Conservation (phyloP, 2,888 invertebrate genomes). For the Siphonodentalium dalli region DNA sequence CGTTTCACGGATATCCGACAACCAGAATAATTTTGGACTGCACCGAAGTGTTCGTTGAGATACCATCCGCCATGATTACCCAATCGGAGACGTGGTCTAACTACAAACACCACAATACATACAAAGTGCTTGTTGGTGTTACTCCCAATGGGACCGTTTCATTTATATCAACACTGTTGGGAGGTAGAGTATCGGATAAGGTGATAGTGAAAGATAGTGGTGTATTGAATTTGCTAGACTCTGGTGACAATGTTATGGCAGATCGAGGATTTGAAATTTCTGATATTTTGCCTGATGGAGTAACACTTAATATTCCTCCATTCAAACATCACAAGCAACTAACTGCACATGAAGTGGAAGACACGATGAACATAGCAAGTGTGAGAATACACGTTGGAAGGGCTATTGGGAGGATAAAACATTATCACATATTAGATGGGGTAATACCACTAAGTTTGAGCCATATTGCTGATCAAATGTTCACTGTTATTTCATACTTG, state of each 20-base stretch:
- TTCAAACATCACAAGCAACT: conserved; percentile 21
- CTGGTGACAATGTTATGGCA: conserved; percentile 8
- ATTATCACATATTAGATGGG: conserved; percentile 23
- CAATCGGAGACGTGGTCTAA: conserved; percentile 16
- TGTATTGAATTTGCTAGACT: conserved; percentile 6
- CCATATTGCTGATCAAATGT: conserved; percentile 15
- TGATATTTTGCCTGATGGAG: conserved; percentile 15
- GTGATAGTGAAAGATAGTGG: conserved; percentile 19
- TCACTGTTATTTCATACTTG: conserved; percentile 14
- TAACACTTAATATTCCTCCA: conserved; percentile 27
- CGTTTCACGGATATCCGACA: conserved; percentile 13
- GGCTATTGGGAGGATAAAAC: conserved; percentile 24
- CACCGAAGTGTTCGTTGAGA: conserved; percentile 19
- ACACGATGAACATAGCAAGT: conserved; percentile 22
- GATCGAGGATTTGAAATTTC: conserved; percentile 8
- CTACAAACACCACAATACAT: conserved; percentile 21
- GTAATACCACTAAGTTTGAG: conserved; percentile 17
- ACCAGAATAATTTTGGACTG: conserved; percentile 22
- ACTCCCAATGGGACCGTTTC: conserved; percentile 15
- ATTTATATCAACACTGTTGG: conserved; percentile 21
- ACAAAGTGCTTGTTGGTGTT: conserved; percentile 15
- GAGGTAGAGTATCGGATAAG: conserved; percentile 16
- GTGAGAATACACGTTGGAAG: conserved; percentile 34
- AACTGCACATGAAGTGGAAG: conserved; percentile 10
- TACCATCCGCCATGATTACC: conserved; percentile 8